Percentiles rank a stretch among this genome's conserved stretches.
Conservation (phyloP, 2,113 vertebrate genomes). For the Sylvia atricapilla region DNA sequence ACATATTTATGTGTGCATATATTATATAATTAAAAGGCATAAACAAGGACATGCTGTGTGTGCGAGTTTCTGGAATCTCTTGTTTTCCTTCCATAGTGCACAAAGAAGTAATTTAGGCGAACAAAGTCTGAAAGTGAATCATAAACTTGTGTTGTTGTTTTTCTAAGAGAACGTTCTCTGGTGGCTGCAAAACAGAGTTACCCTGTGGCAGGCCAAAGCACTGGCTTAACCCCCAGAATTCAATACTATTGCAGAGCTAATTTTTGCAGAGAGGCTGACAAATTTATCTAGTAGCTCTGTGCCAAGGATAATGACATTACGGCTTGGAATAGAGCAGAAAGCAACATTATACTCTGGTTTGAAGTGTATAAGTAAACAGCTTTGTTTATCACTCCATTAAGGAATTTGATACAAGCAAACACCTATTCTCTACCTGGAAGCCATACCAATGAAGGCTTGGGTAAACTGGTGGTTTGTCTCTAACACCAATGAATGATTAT, state of each 20-base stretch:
- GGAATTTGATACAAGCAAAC: conserved; percentile 11
- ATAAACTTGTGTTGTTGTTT: conserved; percentile 65
- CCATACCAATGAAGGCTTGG: background rate
- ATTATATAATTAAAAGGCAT: conserved; percentile 29
- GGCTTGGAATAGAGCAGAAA: background rate
- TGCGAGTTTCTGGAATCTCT: conserved; percentile 37
- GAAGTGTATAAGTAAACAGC: conserved; percentile 26
- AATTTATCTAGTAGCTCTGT: background rate
- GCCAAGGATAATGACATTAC: conserved; percentile 41
- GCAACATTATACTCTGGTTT: background rate
- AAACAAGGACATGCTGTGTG: conserved; percentile 43
- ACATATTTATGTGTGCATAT: conserved; percentile 12
- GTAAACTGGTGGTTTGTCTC: background rate
- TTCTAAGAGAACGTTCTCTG: conserved; percentile 14
- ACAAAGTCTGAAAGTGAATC: conserved; percentile 77
- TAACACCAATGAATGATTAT: background rate
- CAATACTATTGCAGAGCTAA: background rate
- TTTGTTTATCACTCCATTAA: conserved; percentile 21
- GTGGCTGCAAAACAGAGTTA: conserved; percentile 1
- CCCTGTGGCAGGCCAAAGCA: background rate
- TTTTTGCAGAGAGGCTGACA: background rate
- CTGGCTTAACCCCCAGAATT: background rate
- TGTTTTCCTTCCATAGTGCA: conserved; percentile 48
- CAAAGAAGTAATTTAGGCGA: conserved; percentile 68
- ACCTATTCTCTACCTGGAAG: background rate